Conservation (phyloP, 1,140 invertebrate species). For the Aphaenogaster ashmeadi region DNA sequence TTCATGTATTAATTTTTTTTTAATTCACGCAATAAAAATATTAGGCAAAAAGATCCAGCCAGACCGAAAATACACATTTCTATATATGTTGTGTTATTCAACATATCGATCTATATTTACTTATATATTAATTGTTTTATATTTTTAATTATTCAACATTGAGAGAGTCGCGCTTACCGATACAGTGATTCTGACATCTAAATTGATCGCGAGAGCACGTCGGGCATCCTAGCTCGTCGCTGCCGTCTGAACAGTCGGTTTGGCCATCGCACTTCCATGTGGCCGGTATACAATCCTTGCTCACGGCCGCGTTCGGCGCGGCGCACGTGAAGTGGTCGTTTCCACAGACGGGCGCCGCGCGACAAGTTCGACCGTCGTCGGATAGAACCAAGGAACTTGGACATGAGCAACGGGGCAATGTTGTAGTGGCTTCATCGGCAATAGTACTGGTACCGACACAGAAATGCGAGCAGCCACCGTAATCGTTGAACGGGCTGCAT, state of each 20-base stretch:
- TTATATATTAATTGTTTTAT: slow-evolving; percentile 23
- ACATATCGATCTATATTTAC: too few relatives aligned
- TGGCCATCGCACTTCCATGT: slow-evolving; percentile 95
- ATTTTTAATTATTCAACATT: background rate
- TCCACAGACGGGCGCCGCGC: slow-evolving; percentile 91
- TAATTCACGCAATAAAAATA: too few relatives aligned
- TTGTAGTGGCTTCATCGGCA: background rate
- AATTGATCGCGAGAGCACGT: slow-evolving; percentile 90
- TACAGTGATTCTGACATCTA: slow-evolving; percentile 92
- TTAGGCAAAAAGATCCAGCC: too few relatives aligned
- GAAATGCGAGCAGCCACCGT: slow-evolving; percentile 91
- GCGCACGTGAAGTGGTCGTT: slow-evolving; percentile 93
- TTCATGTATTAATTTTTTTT: background rate
- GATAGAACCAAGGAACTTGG: slow-evolving; percentile 92
- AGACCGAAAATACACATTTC: too few relatives aligned
- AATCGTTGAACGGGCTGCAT: slow-evolving; percentile 84
- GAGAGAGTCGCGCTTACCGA: slow-evolving; percentile 87
- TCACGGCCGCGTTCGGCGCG: slow-evolving; percentile 81
- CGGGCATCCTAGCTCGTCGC: slow-evolving; percentile 93
- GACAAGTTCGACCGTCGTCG: slow-evolving; percentile 91
- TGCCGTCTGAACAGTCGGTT: slow-evolving; percentile 94
- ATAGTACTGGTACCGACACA: slow-evolving; percentile 87
- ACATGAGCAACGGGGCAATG: slow-evolving; percentile 90
- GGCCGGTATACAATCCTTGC: slow-evolving; percentile 93
- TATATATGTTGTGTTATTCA: too few relatives aligned